Base-by-base conservation (phyloP, 2,888 invertebrate genomes). In the Selenia dentaria region DNA sequence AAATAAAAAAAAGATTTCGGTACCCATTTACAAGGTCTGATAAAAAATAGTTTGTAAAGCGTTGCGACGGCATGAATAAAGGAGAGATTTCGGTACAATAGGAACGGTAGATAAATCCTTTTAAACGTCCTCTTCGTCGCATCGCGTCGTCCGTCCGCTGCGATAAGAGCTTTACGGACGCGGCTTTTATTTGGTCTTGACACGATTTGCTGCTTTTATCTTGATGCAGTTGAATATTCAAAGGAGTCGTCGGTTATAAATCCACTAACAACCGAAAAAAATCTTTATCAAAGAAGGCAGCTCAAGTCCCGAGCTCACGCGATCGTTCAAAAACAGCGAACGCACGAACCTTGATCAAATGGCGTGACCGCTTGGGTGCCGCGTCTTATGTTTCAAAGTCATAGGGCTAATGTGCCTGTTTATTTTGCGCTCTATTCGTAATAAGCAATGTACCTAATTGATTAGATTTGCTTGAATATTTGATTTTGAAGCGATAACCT, bases 161-260 rank as follows among this genome's bases (percentile, higher is more conserved):
- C 69, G 84, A 88, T 86, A 85, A 84, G 66, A 62, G 68, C 72
- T 85, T 83, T 80, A 84, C 73, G 53, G 73, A 69, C 64, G 48
- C 54, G 57, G 68, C 67, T 77, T 85, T 86, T 85, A 85, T 87
- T 84, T 79, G 73, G 56, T 64, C 73, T 74, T 78, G 83, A 74
- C 86, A 86, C 79, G 83, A 80, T 79, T 74, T 69, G 60, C 57
- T 56, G 63, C 63, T 67, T 62, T 58, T 70, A 78, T 78, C 77
- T 78, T 64, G 41, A 48, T 41, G 59, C 59, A 68, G 67, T 75
- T 74, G 67, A 78, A 71, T 62, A 67, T 69, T 69, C 64, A 54
- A 58, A 60, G 56, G 55, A 54, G 53, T 57, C 53, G 51, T 49
- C 44, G 43, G 33, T 43, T 34, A 49, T 47, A 48, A 51, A 50